Base-by-base conservation (phyloP, 2,888 invertebrate species). In the Limnephilus lunatus region DNA sequence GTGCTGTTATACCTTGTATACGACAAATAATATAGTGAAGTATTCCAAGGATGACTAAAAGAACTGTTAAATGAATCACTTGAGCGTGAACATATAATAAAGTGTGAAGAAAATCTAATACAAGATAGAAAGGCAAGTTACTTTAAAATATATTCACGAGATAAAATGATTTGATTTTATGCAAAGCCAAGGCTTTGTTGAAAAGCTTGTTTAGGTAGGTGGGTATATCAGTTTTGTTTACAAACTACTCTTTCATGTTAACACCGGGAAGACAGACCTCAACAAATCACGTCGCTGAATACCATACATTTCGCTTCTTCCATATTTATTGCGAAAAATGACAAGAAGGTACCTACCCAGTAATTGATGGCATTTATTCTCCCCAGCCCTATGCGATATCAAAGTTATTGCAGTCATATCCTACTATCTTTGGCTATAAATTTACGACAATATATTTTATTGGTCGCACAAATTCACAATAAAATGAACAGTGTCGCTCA, bases 401-500 rank as follows among this genome's bases (percentile, higher is more conserved):
- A 48, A 44, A 44, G 86, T 44, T 44, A 86, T 86, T 86, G 86
- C 86, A 86, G 15, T 35, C 35, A 39, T 44, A 86, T 68, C 68
- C 68, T 68, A 68, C 68, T 44, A 44, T 86, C 39, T 86, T 44
- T 44, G 86, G 44, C 44, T 15, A 86, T 86, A 86, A 86, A 86
- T 86, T 86, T 30, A 86, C n/a, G 86, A 44, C 86, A 86, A 44
- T 86, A 86, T 44, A 86, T 86, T 86, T 86, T 86, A 86, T 86
- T 86, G 44, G 86, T 39, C 44, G 39, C 35, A 86, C 48, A 86
- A 86, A 86, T 86, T 86, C 86, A 68, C 82, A 82, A 32, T 82
- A 68, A 68, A 68, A 68, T 68, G 68, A 68, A n/a, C 25, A 53
- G 19, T 25, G 68, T 68, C n/a, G 68, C 25, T 25, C 68, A 68